Conservation (phyloP, 2,113 vertebrate species). For the Panurus biarmicus region DNA sequence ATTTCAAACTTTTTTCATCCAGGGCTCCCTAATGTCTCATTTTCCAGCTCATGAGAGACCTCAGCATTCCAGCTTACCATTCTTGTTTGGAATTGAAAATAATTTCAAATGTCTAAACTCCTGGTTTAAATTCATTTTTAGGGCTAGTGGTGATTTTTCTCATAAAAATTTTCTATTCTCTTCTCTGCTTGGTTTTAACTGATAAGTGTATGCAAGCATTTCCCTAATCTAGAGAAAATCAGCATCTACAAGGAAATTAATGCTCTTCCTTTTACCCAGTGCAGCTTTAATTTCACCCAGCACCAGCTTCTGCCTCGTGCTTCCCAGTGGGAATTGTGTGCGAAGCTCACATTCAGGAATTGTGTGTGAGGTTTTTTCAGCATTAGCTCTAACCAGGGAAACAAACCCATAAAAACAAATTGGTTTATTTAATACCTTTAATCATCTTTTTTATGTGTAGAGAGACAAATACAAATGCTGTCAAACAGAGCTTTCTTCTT, state of each 20-base stretch:
- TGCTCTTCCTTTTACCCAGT: neutral
- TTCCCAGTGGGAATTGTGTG: neutral
- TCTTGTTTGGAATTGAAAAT: neutral
- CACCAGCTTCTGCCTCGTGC: neutral
- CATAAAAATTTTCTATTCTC: neutral
- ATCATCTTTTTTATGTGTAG: neutral
- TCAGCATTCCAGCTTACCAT: neutral
- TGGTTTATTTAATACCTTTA: neutral
- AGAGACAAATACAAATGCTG: neutral
- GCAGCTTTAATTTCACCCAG: neutral
- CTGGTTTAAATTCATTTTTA: neutral
- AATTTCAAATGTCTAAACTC: neutral
- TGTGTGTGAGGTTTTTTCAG: neutral
- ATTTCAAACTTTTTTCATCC: neutral
- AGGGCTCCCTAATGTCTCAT: neutral
- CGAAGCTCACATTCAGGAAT: fast-evolving
- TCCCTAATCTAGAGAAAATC: neutral
- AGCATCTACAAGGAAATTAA: neutral
- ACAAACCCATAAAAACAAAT: neutral
- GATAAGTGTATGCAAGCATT: neutral
- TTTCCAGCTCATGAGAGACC: neutral
- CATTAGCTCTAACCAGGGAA: neutral
- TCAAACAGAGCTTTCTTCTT: neutral
- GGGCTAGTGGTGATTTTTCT: neutral
- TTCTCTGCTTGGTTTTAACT: neutral